A percentile compares a stretch with the other conserved stretches of the same genome.
Evolutionary conservation across 2,797 vertebrate genomes (phyloP).

Genomic region (Liasis olivaceus): DNA sequence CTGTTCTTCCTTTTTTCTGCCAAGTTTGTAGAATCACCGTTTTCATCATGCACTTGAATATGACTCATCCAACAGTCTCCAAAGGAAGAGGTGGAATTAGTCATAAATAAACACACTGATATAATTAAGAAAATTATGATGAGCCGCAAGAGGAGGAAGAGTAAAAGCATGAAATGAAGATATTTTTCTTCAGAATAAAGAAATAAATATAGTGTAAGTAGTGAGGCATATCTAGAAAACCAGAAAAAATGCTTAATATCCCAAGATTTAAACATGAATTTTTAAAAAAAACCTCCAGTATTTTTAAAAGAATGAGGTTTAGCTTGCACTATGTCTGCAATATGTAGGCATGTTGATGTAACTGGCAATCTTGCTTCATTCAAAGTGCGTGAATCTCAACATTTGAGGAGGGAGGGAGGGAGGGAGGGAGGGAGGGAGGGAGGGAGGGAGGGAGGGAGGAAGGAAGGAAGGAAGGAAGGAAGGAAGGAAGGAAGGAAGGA

Average conservation of each 20-base stretch:
- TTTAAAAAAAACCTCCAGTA: conserved; percentile 4
- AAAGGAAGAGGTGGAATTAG: conserved; percentile 34
- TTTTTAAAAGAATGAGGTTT: not conserved
- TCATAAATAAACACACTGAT: conserved; percentile 50
- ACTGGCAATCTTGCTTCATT: not conserved
- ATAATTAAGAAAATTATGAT: conserved; percentile 43
- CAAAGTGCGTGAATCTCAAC: not conserved
- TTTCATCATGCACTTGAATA: not conserved
- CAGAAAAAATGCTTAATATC: conserved; percentile 45
- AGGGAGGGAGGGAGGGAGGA: no score
- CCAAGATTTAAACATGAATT: not conserved
- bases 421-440: not conserved
- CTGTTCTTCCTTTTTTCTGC: conserved; percentile 14
- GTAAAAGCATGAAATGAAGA: conserved; percentile 21
- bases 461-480: no score
- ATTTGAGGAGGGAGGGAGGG: not conserved
- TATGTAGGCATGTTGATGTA: not conserved
- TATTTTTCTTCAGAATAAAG: conserved; percentile 60
- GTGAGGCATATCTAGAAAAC: conserved; percentile 50
- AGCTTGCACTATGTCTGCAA: not conserved
- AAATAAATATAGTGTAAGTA: conserved; percentile 23
- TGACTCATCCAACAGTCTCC: conserved; percentile 39
- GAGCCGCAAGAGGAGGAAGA: conserved; percentile 41
- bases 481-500: not conserved
- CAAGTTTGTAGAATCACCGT: conserved; percentile 25